phyloP scores from a whole-genome alignment of 2,888 invertebrate genomes.

The Phortica magna region DNA sequence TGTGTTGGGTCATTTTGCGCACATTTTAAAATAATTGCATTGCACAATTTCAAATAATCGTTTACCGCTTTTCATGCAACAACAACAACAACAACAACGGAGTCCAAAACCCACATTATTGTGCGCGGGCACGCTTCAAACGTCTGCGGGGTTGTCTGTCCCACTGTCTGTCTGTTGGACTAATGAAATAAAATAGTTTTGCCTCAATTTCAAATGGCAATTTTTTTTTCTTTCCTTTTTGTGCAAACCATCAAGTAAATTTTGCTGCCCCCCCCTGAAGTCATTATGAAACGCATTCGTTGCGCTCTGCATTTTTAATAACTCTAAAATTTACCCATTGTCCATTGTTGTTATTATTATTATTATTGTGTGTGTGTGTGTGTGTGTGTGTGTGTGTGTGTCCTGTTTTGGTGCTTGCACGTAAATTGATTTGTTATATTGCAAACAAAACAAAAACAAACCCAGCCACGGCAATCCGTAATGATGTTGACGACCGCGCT shows the following conservation, averaged over 20 bases:
- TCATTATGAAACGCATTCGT: slow-evolving; percentile 18
- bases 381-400: too few species aligned
- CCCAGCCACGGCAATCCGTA: slow-evolving; percentile 15
- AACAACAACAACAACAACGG: not conserved
- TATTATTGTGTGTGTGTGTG: too few species aligned
- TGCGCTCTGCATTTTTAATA: slow-evolving; percentile 25
- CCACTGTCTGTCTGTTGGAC: not conserved
- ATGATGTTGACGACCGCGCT: slow-evolving; percentile 15
- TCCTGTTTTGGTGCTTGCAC: too few species aligned
- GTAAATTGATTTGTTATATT: slow-evolving; percentile 11
- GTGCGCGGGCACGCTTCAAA: slow-evolving; percentile 23
- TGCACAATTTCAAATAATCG: slow-evolving; percentile 20
- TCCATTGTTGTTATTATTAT: not conserved
- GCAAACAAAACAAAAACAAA: slow-evolving; percentile 19
- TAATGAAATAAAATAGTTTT: slow-evolving; percentile 25
- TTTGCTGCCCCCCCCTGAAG: not conserved
- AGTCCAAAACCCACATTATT: slow-evolving; percentile 13
- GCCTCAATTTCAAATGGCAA: not conserved
- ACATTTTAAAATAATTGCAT: slow-evolving; percentile 11
- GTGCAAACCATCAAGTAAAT: not conserved
- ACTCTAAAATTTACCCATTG: slow-evolving; percentile 14
- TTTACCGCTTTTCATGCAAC: not conserved
- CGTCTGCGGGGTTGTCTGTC: not conserved
- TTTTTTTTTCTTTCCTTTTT: not conserved
- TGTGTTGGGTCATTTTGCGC: slow-evolving; percentile 16